Base-by-base conservation (phyloP, 2,888 invertebrate genomes). In the Xanthorhoe spadicearia region DNA sequence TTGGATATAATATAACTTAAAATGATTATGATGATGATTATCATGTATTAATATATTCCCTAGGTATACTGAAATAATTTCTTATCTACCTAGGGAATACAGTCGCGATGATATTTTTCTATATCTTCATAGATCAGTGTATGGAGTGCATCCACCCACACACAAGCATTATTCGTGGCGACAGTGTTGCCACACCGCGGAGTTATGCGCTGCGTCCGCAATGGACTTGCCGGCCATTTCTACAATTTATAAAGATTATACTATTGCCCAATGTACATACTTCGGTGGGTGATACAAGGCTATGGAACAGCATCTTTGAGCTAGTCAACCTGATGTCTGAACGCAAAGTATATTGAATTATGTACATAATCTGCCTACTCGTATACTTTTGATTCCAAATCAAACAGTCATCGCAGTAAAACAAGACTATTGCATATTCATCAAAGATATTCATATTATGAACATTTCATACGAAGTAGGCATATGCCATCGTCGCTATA, bases 121-220 rank as follows among this genome's bases (percentile, higher is more conserved):
- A 15, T 23, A 15, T 81, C 75, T 62, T 58, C 51, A 63, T 50
- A n/a, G 3, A 35, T 58, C 49, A 43, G 50, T 66, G 71, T 71
- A 68, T 59, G 76, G 81, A 89, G 88, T 89, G 89, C 90, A 89
- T 85, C 83, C 87, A 81, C 90, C 87, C 87, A 89, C 90, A 77
- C 83, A 68, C 70, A 70, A 77, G 73, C 85, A 88, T 85, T 88
- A 88, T 88, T 88, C 72, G 88, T 86, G 83, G 82, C 81, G 86
- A 74, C 79, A 82, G 81, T 54, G 68, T 88, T 88, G 87, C 89
- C 83, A 79, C 88, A 88, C 73, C 78, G 83, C 86, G 68, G 32
- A 87, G 82, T 86, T 88, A 88, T 87, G 83, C 76, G 78, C 81
- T 74, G 73, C 69, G 70, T 69, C 74, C 71, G 70, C 71, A 52